Conservation (phyloP, 2,888 invertebrate species). For the Aleiodes leptofemur region DNA sequence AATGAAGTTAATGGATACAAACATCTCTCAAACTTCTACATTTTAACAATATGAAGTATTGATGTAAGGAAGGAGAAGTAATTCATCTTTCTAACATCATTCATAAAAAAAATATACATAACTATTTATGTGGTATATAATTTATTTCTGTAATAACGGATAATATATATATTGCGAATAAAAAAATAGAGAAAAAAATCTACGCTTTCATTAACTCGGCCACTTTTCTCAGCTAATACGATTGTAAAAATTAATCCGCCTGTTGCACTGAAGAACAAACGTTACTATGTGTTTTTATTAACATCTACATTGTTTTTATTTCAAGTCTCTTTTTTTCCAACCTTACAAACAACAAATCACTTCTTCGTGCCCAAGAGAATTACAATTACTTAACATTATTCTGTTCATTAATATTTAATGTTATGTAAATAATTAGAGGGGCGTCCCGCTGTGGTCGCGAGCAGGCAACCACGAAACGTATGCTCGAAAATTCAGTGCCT, state of each 20-base stretch:
- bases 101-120: too few relatives aligned
- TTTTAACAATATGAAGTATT: too few relatives aligned
- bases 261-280: neutral
- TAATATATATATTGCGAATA: too few relatives aligned
- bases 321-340: neutral
- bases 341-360: slow-evolving; percentile 49
- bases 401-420: slow-evolving; percentile 57
- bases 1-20: too few relatives aligned
- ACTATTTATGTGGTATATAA: too few relatives aligned
- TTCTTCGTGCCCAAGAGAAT: slow-evolving; percentile 51
- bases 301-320: slow-evolving; percentile 11
- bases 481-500: slow-evolving; percentile 43
- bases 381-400: slow-evolving; percentile 56
- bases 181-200: too few relatives aligned
- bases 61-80: too few relatives aligned
- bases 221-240: too few relatives aligned
- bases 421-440: slow-evolving; percentile 56
- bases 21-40: too few relatives aligned
- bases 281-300: neutral
- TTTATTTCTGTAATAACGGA: too few relatives aligned
- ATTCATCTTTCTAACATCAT: too few relatives aligned
- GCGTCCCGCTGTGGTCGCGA: slow-evolving; percentile 51
- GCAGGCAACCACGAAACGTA: slow-evolving; percentile 40
- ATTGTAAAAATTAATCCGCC: slow-evolving; percentile 5
- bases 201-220: too few relatives aligned